Evolutionary conservation across 1,140 invertebrate genomes (phyloP), one percentile per base, ranked within the genome.

Genomic region (Drosophila bocqueti): DNA sequence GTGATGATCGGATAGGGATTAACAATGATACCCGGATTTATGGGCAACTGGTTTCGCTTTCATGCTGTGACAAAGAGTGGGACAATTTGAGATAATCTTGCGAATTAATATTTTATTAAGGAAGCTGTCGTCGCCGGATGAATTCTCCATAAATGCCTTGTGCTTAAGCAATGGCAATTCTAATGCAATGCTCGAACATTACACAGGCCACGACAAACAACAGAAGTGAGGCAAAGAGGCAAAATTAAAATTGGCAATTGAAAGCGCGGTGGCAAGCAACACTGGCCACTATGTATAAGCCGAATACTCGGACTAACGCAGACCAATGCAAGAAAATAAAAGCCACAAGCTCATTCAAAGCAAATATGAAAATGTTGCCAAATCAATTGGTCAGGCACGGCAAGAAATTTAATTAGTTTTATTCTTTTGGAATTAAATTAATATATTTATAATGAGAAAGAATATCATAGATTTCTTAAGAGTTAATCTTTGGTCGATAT

Each of bases 301-400:
- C 82, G 68, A 68, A 77, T 77, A 55, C 59, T 81, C 45, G 57
- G 45, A 78, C 78, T 54, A 74, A 61, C 68, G 58, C 63, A 65
- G 58, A 76, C 81, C 36, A 58, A 78, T 54, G 74, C 68, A 72
- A 67, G 4, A 40, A 38, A 47, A 52, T 13, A 38, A 63, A 38
- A 40, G 43, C 65, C 24, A 68, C 40, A 26, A 57, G 49, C 67
- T 36, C 71, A 76, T 54, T 79, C 60, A 81, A 69, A 75, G 78
- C 68, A 84, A 84, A 84, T 81, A 86, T 86, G 74, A 85, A 84
- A 84, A 85, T 85, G 78, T 85, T 84, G 83, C 82, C 78, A 84
- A 85, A 84, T 84, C 82, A 85, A 84, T 84, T 69, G 54, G 21
- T n/a, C 9, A 40, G 54, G 38, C 54, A 57, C 54, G 43, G 50